phyloP scores from a whole-genome alignment of 2,888 invertebrate species.

The Minunthozetes semirufus region DNA sequence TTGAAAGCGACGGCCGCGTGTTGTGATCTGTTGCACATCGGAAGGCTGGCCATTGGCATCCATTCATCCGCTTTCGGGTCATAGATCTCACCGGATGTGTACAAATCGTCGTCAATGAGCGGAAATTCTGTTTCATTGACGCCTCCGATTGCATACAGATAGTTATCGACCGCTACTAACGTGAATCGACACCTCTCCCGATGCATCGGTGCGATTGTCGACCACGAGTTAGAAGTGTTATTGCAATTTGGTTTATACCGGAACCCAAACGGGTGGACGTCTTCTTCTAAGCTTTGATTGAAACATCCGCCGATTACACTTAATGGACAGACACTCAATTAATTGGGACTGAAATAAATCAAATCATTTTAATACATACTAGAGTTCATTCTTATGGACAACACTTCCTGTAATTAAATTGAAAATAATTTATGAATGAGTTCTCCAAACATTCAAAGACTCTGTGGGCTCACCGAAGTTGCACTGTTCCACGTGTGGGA shows the following conservation, averaged over 20 bases:
- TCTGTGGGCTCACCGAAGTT: conserved; percentile 57
- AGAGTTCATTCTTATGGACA: conserved; percentile 58
- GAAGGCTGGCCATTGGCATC: conserved; percentile 52
- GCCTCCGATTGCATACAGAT: conserved; percentile 60
- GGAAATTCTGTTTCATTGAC: conserved; percentile 53
- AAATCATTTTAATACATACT: background rate
- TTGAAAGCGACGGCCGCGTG: conserved; percentile 58
- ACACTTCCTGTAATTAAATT: conserved; percentile 49
- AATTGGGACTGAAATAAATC: background rate
- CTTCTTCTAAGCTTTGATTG: conserved; percentile 51
- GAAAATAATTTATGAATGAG: background rate
- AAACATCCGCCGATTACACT: conserved; percentile 8
- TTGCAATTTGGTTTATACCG: conserved; percentile 54
- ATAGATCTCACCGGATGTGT: conserved; percentile 57
- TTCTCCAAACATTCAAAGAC: background rate
- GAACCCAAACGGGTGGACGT: conserved; percentile 52
- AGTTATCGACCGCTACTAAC: conserved; percentile 55
- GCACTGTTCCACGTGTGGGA: conserved; percentile 66
- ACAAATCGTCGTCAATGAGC: conserved; percentile 49
- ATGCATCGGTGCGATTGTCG: conserved; percentile 61
- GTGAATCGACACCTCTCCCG: conserved; percentile 62
- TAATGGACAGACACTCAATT: background rate
- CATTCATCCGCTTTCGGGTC: conserved; percentile 56
- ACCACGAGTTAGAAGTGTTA: conserved; percentile 57
- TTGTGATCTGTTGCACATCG: conserved; percentile 49